Percentiles rank a stretch among this genome's conserved stretches.
Evolutionary conservation across 2,797 vertebrate species (phyloP).

Genomic region (Artibeus jamaicensis): DNA sequence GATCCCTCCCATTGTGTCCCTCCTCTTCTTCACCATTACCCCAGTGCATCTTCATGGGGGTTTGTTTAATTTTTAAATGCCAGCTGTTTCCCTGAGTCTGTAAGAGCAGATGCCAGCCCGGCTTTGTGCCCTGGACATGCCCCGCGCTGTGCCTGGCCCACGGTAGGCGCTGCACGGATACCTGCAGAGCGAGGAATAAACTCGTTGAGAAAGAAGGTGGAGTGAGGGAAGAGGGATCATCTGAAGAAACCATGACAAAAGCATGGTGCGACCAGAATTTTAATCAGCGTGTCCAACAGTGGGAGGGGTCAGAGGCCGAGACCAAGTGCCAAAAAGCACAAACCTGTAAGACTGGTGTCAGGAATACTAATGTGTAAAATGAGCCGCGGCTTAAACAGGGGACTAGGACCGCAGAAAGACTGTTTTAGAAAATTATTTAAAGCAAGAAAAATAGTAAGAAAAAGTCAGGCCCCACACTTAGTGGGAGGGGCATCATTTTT

Average conservation of each 20-base stretch:
- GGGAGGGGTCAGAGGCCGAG: slow-evolving; percentile 17
- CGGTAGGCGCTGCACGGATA: background rate
- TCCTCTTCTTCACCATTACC: background rate
- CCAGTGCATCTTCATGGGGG: background rate
- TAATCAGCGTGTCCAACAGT: background rate
- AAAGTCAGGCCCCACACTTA: background rate
- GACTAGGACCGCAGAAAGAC: slow-evolving; percentile 6
- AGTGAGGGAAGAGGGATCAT: background rate
- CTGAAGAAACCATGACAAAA: background rate
- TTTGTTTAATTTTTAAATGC: background rate
- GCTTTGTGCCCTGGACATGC: background rate
- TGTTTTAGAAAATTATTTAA: slow-evolving; percentile 27
- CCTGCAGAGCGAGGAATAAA: background rate
- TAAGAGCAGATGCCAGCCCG: background rate
- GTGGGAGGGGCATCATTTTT: background rate
- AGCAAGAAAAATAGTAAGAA: slow-evolving; percentile 43
- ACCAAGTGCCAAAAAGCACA: background rate
- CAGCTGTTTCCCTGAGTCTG: background rate
- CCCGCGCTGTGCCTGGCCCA: background rate
- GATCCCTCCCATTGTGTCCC: background rate
- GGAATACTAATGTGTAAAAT: slow-evolving; percentile 20
- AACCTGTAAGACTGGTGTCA: background rate
- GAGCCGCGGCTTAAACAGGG: slow-evolving; percentile 1
- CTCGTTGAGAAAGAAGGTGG: background rate
- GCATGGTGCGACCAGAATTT: background rate